Base-by-base conservation (phyloP, 2,888 invertebrate genomes). In the Lycia hirtaria region DNA sequence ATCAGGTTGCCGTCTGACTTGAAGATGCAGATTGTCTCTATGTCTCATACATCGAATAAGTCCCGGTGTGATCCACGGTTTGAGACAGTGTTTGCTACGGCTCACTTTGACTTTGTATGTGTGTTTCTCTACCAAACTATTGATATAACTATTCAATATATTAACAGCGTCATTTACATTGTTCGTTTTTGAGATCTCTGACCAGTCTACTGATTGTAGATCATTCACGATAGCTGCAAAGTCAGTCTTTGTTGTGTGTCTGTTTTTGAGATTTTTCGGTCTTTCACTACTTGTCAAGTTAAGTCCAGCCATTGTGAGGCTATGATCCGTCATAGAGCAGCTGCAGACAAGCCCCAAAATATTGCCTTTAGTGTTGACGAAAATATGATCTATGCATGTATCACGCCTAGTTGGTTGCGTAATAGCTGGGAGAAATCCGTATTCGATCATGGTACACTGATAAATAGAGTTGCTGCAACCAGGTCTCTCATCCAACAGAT, bases 31-130 rank as follows among this genome's bases (percentile, higher is more conserved):
- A 3, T 3, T 38, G 17, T 38, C 37, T 4, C 37, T 19, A n/a
- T 38, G 37, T 38, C n/a, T 38, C 37, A 38, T 38, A 43, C 26
- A 30, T 9, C 26, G 43, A 4, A 28, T 26, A 1, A 43, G 26
- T 2, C 26, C 30, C 1, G 37, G 37, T 20, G 37, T 38, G n/a
- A 38, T 38, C 37, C 37, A 38, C 15, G 37, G 37, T 10, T 28
- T 26, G n/a, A 43, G n/a, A 2, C 14, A 1, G 14, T 24, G n/a
- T 17, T 38, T 19, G 3, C 20, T 20, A 1, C 37, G 19, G n/a
- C 19, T 38, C 0, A 38, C 10, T 20, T n/a, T 15, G 5, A 20
- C 20, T 7, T 9, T 2, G 2, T 10, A n/a, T 10, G 10, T 20
- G 10, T 38, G 19, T 20, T 38, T 38, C 2, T 19, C n/a, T 19